Percentiles rank a stretch among this genome's conserved stretches.
Evolutionary conservation across 2,113 vertebrate genomes (phyloP).

Genomic region (Peromyscus leucopus): DNA sequence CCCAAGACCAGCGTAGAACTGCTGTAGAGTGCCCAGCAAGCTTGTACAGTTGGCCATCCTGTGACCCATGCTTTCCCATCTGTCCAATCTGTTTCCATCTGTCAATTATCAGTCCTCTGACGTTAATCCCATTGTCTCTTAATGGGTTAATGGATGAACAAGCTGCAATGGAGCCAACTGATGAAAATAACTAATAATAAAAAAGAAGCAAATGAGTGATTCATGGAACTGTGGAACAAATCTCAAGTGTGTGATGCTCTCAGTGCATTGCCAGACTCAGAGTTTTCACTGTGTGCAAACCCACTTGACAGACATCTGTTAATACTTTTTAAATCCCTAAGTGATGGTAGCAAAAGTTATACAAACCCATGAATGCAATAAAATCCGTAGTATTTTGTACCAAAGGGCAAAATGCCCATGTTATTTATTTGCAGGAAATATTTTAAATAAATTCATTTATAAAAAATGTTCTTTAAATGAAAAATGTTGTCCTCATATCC

Average conservation of each 20-base stretch:
- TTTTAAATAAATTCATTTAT: constrained; percentile 21
- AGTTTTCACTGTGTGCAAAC: background rate
- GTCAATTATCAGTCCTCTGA: background rate
- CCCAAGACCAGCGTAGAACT: background rate
- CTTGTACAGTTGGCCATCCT: background rate
- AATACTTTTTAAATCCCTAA: background rate
- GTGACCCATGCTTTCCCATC: background rate
- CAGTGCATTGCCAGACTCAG: background rate
- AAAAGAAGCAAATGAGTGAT: constrained; percentile 17
- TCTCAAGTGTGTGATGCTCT: background rate
- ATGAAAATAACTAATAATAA: background rate
- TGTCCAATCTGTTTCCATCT: background rate
- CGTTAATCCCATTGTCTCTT: background rate
- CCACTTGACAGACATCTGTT: background rate
- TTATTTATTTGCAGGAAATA: background rate
- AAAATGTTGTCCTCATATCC: background rate
- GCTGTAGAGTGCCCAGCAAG: background rate
- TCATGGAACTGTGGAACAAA: background rate
- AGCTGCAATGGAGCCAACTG: background rate
- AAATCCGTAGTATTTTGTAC: constrained; percentile 1
- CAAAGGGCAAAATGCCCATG: background rate
- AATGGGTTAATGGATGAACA: constrained; percentile 13
- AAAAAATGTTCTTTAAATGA: background rate
- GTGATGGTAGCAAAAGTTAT: background rate
- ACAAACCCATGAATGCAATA: background rate